Evolutionary conservation across 2,888 invertebrate species (phyloP).

Genomic region (Mycalesis mineus): DNA sequence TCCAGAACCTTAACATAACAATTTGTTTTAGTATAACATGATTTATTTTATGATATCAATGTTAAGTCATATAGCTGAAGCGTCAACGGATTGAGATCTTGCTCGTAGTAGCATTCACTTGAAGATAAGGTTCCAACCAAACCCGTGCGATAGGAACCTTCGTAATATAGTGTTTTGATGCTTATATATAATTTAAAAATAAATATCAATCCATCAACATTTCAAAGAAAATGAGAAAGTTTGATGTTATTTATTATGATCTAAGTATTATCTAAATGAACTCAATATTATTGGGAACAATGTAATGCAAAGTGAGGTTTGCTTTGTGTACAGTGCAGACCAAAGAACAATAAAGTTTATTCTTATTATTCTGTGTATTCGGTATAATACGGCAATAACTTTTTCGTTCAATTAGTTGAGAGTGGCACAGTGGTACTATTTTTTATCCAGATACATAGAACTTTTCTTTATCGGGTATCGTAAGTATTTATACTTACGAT

Average conservation of each 20-base stretch:
- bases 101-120: too few species aligned
- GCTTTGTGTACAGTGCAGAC: background rate
- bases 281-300: conserved; percentile 1
- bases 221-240: conserved; percentile 4
- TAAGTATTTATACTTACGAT: too few species aligned
- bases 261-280: background rate
- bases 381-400: too few species aligned
- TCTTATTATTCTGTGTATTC: too few species aligned
- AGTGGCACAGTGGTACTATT: too few species aligned
- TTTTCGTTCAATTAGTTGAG: too few species aligned
- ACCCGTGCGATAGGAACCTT: too few species aligned
- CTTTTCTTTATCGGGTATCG: too few species aligned
- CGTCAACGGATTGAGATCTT: conserved; percentile 18
- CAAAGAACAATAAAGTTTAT: too few species aligned
- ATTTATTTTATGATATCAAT: conserved; percentile 17
- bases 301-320: background rate
- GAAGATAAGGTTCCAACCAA: too few species aligned
- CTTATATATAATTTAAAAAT: background rate
- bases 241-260: background rate
- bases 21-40: conserved; percentile 25
- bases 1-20: conserved; percentile 24
- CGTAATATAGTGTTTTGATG: too few species aligned
- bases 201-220: conserved; percentile 13
- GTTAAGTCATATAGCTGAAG: conserved; percentile 10
- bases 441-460: too few species aligned